Conservation (phyloP, 2,113 vertebrate genomes). For the Sander lucioperca region DNA sequence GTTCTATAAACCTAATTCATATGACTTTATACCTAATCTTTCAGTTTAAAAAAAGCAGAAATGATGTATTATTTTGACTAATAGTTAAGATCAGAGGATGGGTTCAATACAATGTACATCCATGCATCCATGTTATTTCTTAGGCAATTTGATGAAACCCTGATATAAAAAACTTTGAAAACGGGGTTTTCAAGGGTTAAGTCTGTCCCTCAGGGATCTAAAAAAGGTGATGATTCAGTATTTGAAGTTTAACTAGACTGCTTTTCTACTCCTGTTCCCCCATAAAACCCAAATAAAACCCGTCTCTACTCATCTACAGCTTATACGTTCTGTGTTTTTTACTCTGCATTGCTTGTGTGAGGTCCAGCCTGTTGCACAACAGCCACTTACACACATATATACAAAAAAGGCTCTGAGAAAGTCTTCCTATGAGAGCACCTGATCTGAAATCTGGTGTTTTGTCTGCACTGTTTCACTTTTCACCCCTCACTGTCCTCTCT, state of each 20-base stretch:
- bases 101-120: no score
- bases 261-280: background rate
- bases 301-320: background rate
- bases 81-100: no score
- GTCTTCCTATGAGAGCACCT: constrained; percentile 26
- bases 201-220: constrained; percentile 29
- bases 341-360: constrained; percentile 1
- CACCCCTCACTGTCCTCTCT: constrained; percentile 5
- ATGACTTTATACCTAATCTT: no score
- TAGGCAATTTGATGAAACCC: no score
- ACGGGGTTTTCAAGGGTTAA: no score
- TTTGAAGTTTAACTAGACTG: constrained; percentile 26
- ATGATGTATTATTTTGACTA: no score
- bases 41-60: no score
- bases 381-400: background rate
- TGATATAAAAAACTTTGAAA: no score
- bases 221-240: constrained; percentile 31
- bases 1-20: no score
- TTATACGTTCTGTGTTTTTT: background rate
- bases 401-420: constrained; percentile 5
- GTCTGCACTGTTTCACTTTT: constrained; percentile 11
- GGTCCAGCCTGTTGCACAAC: background rate
- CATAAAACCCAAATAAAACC: background rate
- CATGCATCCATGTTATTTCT: no score
- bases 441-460: constrained; percentile 25